Percentiles rank a stretch among this genome's conserved stretches.
These are phyloP conservation scores for Eidolon dupreanum DNA, from an alignment of 2,797 vertebrate genomes.

Conservation along the genomic window DNA sequence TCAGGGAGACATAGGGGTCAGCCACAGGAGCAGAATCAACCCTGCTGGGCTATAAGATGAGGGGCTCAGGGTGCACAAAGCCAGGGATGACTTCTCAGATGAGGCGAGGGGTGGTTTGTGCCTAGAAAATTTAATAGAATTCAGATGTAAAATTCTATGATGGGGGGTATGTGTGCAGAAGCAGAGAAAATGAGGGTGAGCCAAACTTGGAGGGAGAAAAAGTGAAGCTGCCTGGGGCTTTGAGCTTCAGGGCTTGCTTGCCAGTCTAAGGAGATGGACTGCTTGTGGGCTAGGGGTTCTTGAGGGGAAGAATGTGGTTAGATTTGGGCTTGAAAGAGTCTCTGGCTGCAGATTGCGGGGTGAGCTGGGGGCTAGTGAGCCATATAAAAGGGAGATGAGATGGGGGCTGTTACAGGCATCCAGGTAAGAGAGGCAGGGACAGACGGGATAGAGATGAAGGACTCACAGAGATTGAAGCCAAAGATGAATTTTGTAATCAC, in stretches of 20 bases:
- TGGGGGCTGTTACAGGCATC: neutral
- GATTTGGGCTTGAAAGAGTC: neutral
- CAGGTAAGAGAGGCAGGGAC: neutral
- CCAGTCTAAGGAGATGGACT: neutral
- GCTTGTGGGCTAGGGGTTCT: no score
- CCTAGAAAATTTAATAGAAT: neutral
- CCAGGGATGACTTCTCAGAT: neutral
- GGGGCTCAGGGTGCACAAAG: neutral
- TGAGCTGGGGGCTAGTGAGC: no score
- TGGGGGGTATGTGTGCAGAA: neutral
- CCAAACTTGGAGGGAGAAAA: no score
- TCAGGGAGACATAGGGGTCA: rapidly evolving
- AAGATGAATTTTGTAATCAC: neutral
- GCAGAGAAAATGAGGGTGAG: neutral
- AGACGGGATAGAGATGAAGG: neutral
- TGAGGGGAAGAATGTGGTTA: rapidly evolving
- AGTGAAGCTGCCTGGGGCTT: neutral
- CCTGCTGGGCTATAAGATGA: neutral
- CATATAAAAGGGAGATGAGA: no score
- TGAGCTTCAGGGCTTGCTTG: rapidly evolving
- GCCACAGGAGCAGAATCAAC: neutral
- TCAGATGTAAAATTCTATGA: neutral
- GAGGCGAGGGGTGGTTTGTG: neutral
- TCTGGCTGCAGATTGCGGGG: neutral
- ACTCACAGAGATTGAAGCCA: neutral